Evolutionary conservation across 2,797 vertebrate species (phyloP), one percentile per base, ranked within the genome.

Genomic region (Megalops cyprinoides): DNA sequence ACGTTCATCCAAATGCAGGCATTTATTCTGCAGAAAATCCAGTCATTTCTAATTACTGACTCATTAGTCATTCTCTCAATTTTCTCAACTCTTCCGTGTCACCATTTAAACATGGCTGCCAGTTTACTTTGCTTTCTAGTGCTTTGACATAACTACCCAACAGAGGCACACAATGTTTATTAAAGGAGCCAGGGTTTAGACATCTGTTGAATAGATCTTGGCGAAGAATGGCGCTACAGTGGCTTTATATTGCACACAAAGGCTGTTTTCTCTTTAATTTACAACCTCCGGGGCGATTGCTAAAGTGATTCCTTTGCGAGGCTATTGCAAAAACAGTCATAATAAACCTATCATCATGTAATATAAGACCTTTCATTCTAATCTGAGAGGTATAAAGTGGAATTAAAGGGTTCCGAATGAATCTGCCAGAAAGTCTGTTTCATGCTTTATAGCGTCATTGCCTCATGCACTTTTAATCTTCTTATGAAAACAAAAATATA

Each of bases 151-250:
- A 9, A 44, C 56, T 49, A 49, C 15, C 25, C n/a, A 76, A 76
- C n/a, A 81, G 3, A 39, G 58, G 28, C 25, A 34, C 12, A 31
- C 18, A 1, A 23, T 31, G 39, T 55, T 39, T 81, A 76, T 76
- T 39, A 74, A 53, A 65, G 44, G 74, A n/a, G 44, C 74, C 73
- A 81, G 65, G 53, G 55, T 23, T 81, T 44, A 34, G 60, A 46
- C 18, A 69, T 73, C 1, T 73, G 18, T 15, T 39, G 49, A 73
- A 56, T 12, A 73, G 51, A 20, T 71, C 25, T 12, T 81, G 56
- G 56, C 14, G 60, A 53, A 75, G 20, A 18, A 20, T 39, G 44
- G 25, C 56, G 7, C 18, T 76, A n/a, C 71, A 65, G 20, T 18
- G 71, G 31, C 56, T 76, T 58, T 6, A 42, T 51, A 48, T 81